A percentile compares a stretch with the other conserved stretches of the same genome.
Conservation (phyloP, 1,140 invertebrate genomes). For the Neodiprion lecontei region DNA sequence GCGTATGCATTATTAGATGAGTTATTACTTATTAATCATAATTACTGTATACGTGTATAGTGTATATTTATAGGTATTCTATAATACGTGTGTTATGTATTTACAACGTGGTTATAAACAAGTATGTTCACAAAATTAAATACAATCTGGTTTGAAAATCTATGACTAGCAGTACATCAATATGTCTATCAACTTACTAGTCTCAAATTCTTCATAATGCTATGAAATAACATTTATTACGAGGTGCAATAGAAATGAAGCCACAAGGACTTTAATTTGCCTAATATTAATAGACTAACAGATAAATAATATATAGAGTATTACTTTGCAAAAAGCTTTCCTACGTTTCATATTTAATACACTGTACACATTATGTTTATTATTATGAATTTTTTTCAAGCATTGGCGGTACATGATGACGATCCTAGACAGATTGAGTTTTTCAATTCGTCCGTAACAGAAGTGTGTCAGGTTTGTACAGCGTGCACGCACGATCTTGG, state of each 20-base stretch:
- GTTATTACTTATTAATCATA: slow-evolving; percentile 35
- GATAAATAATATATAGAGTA: background rate
- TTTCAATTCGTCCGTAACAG: background rate
- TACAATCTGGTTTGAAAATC: slow-evolving; percentile 54
- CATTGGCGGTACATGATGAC: background rate
- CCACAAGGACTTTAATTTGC: background rate
- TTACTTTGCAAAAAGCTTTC: slow-evolving; percentile 30
- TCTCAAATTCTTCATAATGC: background rate
- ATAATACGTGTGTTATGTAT: slow-evolving; percentile 34
- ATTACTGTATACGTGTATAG: slow-evolving; percentile 37
- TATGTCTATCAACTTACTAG: background rate
- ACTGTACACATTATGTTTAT: slow-evolving; percentile 48
- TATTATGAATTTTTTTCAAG: slow-evolving; percentile 19
- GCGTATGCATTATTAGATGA: slow-evolving; percentile 46
- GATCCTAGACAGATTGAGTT: background rate
- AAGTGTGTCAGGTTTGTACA: slow-evolving; percentile 55
- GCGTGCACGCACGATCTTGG: slow-evolving; percentile 74
- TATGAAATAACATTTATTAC: background rate
- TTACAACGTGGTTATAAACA: slow-evolving; percentile 55
- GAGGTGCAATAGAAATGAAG: background rate
- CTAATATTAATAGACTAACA: background rate
- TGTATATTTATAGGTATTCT: background rate
- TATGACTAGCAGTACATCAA: slow-evolving; percentile 51
- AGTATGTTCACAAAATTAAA: slow-evolving; percentile 51
- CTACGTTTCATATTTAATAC: slow-evolving; percentile 48